Base-by-base conservation (phyloP, 2,113 vertebrate genomes). In the Trogon melanurus region DNA sequence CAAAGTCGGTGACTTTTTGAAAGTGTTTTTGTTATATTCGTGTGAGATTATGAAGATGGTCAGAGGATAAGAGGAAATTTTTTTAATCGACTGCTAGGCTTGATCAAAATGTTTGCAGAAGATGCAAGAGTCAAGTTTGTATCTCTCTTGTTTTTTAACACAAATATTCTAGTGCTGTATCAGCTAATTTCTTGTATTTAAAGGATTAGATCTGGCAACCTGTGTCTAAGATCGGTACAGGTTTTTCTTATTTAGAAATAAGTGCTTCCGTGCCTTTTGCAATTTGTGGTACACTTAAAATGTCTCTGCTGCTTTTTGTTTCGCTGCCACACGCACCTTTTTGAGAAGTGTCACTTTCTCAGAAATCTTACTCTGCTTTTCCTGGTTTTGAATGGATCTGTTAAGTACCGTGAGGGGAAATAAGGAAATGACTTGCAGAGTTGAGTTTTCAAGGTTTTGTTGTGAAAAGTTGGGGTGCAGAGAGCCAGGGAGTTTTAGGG, bases 171-270 rank as follows among this genome's bases (percentile, higher is more conserved):
- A 94, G 94, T 92, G 93, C 81, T 93, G 82, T 69, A 88, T 96
- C 90, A 93, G 95, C 87, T 95, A 44, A 93, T 96, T 96, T 89
- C 62, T 95, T 95, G 56, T 69, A 94, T 95, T 96, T 94, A 95
- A 97, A 89, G 95, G 91, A 96, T 97, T 97, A 95, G 92, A 88
- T 97, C 94, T 96, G 97, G 95, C 89, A 96, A 97, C 95, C 80
- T 79, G 96, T 97, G 96, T 90, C 95, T 87, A 87, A 94, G 96
- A 92, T 79, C 44, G 48, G 73, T 75, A 7, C 98, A 98, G 98
- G 96, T 97, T 98, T 98, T 98, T 98, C 96, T 95, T 91, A 97
- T 98, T 98, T 98, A 97, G 91, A 91, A 95, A 83, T 97, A 98
- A 98, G 82, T 97, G 96, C 97, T 98, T 98, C 98, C 97, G 97